phyloP scores from a whole-genome alignment of 1,140 invertebrate genomes.

The Drosophila sp. region DNA sequence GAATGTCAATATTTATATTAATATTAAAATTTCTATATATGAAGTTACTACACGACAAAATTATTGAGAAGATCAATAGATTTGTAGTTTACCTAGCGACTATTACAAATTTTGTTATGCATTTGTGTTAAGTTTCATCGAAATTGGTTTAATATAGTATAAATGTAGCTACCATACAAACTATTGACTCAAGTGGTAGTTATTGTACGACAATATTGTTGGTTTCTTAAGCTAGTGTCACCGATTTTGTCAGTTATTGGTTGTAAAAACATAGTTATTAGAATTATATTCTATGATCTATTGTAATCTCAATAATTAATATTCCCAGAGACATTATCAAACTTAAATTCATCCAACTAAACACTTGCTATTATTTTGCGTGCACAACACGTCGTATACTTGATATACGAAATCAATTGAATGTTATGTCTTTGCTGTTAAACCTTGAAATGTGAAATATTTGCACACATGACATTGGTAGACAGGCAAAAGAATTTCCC shows the following conservation, averaged over 20 bases:
- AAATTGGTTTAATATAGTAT: too few relatives aligned
- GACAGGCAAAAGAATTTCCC: not conserved
- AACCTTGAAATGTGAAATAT: not conserved
- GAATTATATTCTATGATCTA: not conserved
- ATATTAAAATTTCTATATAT: too few relatives aligned
- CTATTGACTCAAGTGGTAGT: too few relatives aligned
- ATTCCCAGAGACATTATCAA: not conserved
- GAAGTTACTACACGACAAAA: too few relatives aligned
- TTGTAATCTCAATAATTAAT: not conserved
- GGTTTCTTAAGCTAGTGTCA: too few relatives aligned
- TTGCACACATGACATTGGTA: not conserved
- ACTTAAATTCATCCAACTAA: not conserved
- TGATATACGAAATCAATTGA: constrained; percentile 7
- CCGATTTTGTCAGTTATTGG: not conserved
- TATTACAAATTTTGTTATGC: too few relatives aligned
- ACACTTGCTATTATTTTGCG: constrained; percentile 9
- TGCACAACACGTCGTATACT: constrained; percentile 7
- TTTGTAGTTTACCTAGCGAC: too few relatives aligned
- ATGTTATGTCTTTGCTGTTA: not conserved
- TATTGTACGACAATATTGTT: too few relatives aligned
- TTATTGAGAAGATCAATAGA: too few relatives aligned
- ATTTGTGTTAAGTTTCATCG: too few relatives aligned
- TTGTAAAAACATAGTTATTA: not conserved
- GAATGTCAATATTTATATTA: too few relatives aligned
- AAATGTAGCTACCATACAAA: too few relatives aligned